These are phyloP conservation scores for Oophaga pumilio DNA, from an alignment of 2,113 vertebrate genomes.

Conservation along the genomic window DNA sequence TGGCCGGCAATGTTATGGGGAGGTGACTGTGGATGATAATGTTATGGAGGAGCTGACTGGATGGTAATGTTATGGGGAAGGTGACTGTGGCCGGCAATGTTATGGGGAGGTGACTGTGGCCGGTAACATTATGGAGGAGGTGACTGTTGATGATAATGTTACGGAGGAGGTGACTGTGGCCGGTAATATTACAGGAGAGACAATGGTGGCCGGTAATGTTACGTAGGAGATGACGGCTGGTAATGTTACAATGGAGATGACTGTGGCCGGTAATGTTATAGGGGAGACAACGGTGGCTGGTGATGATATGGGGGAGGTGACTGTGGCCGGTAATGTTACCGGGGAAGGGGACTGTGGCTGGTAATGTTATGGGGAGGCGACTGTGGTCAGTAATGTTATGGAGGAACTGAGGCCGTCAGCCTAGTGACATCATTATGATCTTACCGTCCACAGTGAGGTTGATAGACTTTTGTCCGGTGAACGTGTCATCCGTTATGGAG, in stretches of 20 bases:
- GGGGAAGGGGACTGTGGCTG: not conserved
- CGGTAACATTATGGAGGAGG: not conserved
- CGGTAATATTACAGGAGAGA: too few species aligned
- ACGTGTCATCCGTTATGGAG: slow-evolving; percentile 93
- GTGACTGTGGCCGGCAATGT: not conserved
- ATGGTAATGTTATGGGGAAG: not conserved
- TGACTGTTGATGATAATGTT: not conserved
- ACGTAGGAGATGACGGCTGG: too few species aligned
- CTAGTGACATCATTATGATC: slow-evolving; percentile 19
- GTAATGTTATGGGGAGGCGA: not conserved
- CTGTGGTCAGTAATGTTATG: not conserved
- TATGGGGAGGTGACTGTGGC: not conserved
- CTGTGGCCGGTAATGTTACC: not conserved
- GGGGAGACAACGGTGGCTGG: too few species aligned
- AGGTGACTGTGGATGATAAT: not conserved
- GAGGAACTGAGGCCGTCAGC: not conserved
- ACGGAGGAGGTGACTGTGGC: too few species aligned
- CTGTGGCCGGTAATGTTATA: too few species aligned
- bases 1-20: too few species aligned
- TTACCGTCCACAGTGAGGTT: slow-evolving; percentile 93
- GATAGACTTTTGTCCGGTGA: slow-evolving; percentile 90
- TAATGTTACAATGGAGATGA: not conserved
- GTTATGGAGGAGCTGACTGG: not conserved
- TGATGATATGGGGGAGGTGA: not conserved
- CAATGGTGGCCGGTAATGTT: too few species aligned